Evolutionary conservation across 2,113 vertebrate genomes (phyloP).

Genomic region (Amblyornis subalaris): DNA sequence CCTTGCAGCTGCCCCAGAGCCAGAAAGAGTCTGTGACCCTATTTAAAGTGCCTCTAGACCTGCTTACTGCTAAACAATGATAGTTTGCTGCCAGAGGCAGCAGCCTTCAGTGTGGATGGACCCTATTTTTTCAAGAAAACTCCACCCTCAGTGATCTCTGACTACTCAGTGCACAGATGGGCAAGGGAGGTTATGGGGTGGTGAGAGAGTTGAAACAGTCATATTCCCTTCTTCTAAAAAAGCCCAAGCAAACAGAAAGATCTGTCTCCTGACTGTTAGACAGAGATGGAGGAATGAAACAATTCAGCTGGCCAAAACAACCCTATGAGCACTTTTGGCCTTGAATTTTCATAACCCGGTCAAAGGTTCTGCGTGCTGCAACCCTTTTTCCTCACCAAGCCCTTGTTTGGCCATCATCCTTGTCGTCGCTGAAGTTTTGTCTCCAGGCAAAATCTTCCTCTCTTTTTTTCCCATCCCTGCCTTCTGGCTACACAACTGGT

Average conservation of each 20-base stretch:
- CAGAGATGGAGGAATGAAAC: not conserved
- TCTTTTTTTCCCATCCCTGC: not conserved
- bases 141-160: not conserved
- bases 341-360: not conserved
- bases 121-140: not conserved
- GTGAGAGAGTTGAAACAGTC: not conserved
- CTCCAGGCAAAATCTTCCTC: not conserved
- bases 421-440: not conserved
- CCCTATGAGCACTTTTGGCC: not conserved
- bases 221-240: not conserved
- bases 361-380: not conserved
- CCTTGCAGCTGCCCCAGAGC: not conserved
- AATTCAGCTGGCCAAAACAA: not conserved
- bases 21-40: not conserved
- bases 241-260: not conserved
- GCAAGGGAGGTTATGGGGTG: not conserved
- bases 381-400: not conserved
- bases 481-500: not conserved
- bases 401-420: not conserved
- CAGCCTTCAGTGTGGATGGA: not conserved
- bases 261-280: not conserved
- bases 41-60: not conserved
- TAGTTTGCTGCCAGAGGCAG: not conserved
- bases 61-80: not conserved
- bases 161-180: not conserved